Conservation (phyloP, 2,888 invertebrate genomes). For the Rhagium mordax region DNA sequence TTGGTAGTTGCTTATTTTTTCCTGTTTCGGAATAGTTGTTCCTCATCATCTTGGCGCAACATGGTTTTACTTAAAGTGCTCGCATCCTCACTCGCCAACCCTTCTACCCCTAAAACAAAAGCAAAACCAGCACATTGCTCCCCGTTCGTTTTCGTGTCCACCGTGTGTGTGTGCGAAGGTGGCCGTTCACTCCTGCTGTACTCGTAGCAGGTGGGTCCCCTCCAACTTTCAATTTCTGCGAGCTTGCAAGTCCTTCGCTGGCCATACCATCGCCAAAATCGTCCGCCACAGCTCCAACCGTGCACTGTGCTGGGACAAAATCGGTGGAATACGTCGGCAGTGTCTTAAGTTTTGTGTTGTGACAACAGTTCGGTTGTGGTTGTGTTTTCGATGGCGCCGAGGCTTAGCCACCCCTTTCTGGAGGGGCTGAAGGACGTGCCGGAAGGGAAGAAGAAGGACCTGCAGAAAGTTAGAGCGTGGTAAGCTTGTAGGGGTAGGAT, state of each 20-base stretch:
- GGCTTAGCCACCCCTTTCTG: slow-evolving; percentile 72
- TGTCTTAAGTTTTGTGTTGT: slow-evolving; percentile 8
- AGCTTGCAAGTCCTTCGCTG: slow-evolving; percentile 22
- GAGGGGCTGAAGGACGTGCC: slow-evolving; percentile 73
- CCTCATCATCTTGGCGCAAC: no score
- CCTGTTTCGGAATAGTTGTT: no score
- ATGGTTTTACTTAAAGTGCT: no score
- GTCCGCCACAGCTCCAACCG: slow-evolving; percentile 27
- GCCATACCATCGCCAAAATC: slow-evolving; percentile 7
- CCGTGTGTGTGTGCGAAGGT: no score
- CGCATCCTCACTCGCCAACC: no score
- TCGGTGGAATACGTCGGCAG: no score
- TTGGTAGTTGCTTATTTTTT: no score
- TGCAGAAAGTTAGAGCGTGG: slow-evolving; percentile 75
- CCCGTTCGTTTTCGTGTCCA: no score
- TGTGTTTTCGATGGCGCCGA: slow-evolving; percentile 44
- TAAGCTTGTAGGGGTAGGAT: no score
- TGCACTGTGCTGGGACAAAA: not conserved
- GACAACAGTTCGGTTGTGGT: not conserved
- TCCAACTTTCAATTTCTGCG: slow-evolving; percentile 37
- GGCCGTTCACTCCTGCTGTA: no score
- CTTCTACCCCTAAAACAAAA: no score
- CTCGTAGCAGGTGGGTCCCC: slow-evolving; percentile 12
- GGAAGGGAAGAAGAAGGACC: slow-evolving; percentile 73
- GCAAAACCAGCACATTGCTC: no score